A percentile compares a stretch with the other conserved stretches of the same genome.
phyloP scores from a whole-genome alignment of 2,888 invertebrate genomes.

The Coenonympha glycerion region DNA sequence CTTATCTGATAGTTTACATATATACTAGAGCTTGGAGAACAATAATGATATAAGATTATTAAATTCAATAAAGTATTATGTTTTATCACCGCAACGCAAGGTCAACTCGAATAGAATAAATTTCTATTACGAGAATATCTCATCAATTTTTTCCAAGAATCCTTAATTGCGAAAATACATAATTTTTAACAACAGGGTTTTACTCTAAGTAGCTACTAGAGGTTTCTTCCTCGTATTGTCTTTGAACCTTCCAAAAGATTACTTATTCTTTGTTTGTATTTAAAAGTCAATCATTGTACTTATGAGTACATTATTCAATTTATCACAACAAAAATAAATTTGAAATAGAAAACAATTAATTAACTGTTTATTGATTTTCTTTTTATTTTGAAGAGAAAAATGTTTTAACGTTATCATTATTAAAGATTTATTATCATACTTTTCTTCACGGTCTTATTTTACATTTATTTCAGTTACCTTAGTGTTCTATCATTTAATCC shows the following conservation, averaged over 20 bases:
- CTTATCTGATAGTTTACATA: neutral
- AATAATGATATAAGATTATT: conserved; percentile 2
- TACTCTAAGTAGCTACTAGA: neutral
- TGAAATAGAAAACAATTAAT: neutral
- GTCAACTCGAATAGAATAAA: conserved; percentile 2
- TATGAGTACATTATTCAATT: too few relatives aligned
- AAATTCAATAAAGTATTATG: neutral
- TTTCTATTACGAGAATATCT: neutral
- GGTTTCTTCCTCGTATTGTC: neutral
- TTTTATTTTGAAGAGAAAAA: too few relatives aligned
- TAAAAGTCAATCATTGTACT: neutral
- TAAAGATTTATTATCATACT: too few relatives aligned
- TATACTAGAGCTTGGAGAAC: neutral
- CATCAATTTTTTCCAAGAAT: neutral
- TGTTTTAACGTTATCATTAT: too few relatives aligned
- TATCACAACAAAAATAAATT: too few relatives aligned
- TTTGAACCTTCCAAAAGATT: neutral
- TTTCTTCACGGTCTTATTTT: too few relatives aligned
- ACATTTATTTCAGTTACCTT: too few relatives aligned
- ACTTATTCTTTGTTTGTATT: neutral
- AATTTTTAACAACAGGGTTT: neutral
- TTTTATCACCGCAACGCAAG: neutral
- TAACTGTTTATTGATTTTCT: too few relatives aligned
- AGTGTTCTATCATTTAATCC: too few relatives aligned
- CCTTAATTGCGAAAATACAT: neutral